Base-by-base conservation (phyloP, 1,140 invertebrate genomes). In the Bombus terrestris region DNA sequence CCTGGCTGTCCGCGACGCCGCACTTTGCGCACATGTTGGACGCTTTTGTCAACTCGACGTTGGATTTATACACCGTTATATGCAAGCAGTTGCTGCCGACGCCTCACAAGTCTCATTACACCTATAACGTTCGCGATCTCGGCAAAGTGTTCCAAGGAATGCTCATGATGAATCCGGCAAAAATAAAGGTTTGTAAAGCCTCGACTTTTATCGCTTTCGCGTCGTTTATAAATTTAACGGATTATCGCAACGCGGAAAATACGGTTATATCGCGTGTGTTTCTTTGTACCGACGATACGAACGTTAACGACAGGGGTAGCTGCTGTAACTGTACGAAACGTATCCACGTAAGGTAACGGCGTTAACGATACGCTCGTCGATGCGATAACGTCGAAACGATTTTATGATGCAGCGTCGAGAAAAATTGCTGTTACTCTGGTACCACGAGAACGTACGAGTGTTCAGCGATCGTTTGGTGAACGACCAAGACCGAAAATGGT, bases 101-200 rank as follows among this genome's bases (percentile, higher is more conserved):
- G 0, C 97, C 97, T 0, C 94, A 96, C 39, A 97, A 97, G 92
- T 97, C 96, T 0, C 97, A 98, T 92, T 97, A 97, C 87, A 96
- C 97, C 9, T 97, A 97, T 88, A 97, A 97, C 93, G 93, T 97
- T 83, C 93, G 97, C 81, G 96, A 97, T 92, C 95, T 97, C 53
- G 96, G 96, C 92, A 96, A 98, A 91, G 97, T 98, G 25, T 97
- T 98, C 91, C 97, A 98, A 92, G 98, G 98, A 2, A 95, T 97
- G 25, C 92, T 97, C 13, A 97, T 97, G 96, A 93, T 96, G 85
- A 95, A 96, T 28, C 95, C 96, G 0, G 83, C 90, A 32, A 88
- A 90, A 39, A 92, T 97, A 0, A 91, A 95, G 88, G 96, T 96
- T 87, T 89, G 83, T 88, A 39, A 64, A 4, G 10, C 5, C 18